Conservation (phyloP, 2,113 vertebrate genomes). For the Cottus gobio region DNA sequence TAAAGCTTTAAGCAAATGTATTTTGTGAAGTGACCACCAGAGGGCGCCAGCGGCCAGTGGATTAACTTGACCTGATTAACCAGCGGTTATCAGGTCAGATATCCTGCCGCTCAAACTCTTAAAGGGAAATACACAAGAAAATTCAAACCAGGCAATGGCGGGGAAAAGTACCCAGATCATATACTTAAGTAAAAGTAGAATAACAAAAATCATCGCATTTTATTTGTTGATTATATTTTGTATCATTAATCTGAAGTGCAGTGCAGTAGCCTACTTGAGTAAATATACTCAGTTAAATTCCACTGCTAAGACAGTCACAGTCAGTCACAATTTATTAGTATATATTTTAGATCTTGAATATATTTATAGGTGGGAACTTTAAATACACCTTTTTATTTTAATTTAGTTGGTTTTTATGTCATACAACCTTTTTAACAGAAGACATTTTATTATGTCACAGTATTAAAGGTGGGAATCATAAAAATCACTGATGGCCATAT, state of each 20-base stretch:
- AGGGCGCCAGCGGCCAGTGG: slow-evolving; percentile 10
- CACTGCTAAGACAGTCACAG: not conserved
- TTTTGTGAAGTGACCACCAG: not conserved
- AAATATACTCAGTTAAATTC: not conserved
- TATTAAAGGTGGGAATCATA: not conserved
- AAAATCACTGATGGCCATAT: not conserved
- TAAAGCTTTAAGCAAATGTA: not conserved
- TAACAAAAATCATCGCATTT: not conserved
- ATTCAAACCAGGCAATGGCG: not conserved
- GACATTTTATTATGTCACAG: not conserved
- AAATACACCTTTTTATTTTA: not conserved
- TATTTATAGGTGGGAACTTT: not conserved
- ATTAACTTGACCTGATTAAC: not conserved
- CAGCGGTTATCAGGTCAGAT: not conserved
- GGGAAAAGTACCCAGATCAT: not conserved
- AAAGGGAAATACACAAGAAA: not conserved
- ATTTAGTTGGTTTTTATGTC: not conserved
- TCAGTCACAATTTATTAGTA: no score
- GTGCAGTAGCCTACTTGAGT: not conserved
- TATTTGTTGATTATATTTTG: not conserved
- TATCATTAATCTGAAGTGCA: no score
- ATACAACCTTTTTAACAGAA: not conserved
- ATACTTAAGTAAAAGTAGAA: not conserved
- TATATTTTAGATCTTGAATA: no score
- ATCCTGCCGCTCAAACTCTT: slow-evolving; percentile 26